Evolutionary conservation across 2,888 invertebrate species (phyloP).

Genomic region (Melieria picta): DNA sequence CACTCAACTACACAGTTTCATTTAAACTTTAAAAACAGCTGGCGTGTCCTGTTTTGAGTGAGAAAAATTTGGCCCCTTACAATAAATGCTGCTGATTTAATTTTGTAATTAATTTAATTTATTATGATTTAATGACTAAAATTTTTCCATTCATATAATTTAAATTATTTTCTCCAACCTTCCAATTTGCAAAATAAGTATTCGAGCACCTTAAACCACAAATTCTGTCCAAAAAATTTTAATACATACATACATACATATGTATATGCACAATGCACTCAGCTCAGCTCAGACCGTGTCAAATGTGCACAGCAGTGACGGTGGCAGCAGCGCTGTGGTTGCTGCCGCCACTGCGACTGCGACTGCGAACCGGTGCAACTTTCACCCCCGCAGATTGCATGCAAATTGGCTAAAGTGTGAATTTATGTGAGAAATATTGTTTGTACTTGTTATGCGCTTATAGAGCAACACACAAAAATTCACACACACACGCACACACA

Average conservation of each 20-base stretch:
- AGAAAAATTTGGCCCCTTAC: too few species aligned
- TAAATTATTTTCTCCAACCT: not conserved
- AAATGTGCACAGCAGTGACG: not conserved
- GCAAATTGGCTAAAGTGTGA: conserved; percentile 65
- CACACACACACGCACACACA: conserved; percentile 28
- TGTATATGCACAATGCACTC: not conserved
- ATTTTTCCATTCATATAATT: not conserved
- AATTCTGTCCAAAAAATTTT: too few species aligned
- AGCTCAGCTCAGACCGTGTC: too few species aligned
- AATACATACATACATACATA: conserved; percentile 9
- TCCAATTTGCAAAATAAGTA: too few species aligned
- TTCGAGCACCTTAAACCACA: too few species aligned
- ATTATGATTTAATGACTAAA: not conserved
- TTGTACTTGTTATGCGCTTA: conserved; percentile 59
- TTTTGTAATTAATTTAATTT: not conserved
- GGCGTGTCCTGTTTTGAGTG: too few species aligned
- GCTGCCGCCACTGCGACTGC: not conserved
- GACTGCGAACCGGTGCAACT: conserved; percentile 6
- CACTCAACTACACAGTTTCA: too few species aligned
- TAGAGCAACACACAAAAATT: conserved; percentile 33
- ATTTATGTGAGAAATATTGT: conserved; percentile 66
- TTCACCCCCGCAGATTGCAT: conserved; percentile 58
- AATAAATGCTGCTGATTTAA: too few species aligned
- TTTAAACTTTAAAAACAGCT: too few species aligned
- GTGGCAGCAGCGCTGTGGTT: conserved; percentile 1